A percentile compares a stretch with the other conserved stretches of the same genome.
These are phyloP conservation scores for Percopsis transmontana DNA, from an alignment of 2,113 vertebrate species.

Conservation along the genomic window DNA sequence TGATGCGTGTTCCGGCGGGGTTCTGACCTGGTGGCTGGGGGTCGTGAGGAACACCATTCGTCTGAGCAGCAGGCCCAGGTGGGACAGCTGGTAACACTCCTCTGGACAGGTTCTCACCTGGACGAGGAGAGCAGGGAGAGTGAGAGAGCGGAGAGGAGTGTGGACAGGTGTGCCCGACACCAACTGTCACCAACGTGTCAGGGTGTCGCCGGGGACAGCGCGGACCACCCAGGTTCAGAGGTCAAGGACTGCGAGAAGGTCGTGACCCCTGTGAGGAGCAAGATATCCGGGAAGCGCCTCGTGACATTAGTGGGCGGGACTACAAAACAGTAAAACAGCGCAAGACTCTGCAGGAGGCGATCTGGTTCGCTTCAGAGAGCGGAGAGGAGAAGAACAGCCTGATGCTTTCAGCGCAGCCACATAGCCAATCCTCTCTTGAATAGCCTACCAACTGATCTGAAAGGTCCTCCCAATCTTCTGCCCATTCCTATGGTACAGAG, in stretches of 20 bases:
- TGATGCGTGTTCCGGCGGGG: neutral
- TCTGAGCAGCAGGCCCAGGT: conserved; percentile 82
- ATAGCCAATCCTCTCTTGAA: too few species aligned
- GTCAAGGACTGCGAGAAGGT: too few species aligned
- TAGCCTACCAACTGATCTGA: conserved; percentile 23
- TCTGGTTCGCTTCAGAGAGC: too few species aligned
- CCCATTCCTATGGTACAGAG: too few species aligned
- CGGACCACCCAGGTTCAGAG: neutral
- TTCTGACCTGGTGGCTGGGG: conserved; percentile 86
- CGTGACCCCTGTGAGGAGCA: neutral
- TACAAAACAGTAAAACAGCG: too few species aligned
- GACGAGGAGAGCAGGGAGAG: conserved; percentile 11
- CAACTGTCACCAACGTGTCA: conserved; percentile 63
- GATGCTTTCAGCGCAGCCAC: too few species aligned
- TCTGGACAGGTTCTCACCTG: conserved; percentile 77
- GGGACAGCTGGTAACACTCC: conserved; percentile 77
- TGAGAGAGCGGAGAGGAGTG: conserved; percentile 1
- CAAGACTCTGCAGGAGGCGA: too few species aligned
- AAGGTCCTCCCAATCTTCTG: too few species aligned
- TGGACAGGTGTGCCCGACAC: conserved; percentile 46
- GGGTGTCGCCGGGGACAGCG: conserved; percentile 38
- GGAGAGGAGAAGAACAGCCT: too few species aligned
- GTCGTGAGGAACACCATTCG: conserved; percentile 92
- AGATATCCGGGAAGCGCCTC: neutral
- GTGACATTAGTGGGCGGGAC: too few species aligned